A percentile compares a stretch with the other conserved stretches of the same genome.
Conservation (phyloP, 2,113 vertebrate genomes). For the Lepidothrix coronata region DNA sequence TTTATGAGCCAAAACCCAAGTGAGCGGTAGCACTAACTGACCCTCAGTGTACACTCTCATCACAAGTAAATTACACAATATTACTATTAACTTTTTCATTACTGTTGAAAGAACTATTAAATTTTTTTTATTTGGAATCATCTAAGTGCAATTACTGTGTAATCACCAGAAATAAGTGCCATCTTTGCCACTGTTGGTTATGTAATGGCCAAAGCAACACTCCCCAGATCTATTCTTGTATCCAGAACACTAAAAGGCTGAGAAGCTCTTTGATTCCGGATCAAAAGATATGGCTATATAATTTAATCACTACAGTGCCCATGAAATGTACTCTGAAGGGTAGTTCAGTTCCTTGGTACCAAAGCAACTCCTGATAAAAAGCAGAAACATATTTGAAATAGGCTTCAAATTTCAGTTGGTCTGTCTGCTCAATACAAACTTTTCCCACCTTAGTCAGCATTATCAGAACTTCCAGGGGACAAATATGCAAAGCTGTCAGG, state of each 20-base stretch:
- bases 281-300: not conserved
- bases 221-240: not conserved
- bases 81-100: constrained; percentile 4
- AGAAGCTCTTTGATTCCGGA: not conserved
- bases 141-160: not conserved
- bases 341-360: not conserved
- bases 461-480: not conserved
- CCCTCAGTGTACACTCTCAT: not conserved
- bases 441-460: not conserved
- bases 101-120: not conserved
- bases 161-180: not conserved
- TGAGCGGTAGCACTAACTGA: not conserved
- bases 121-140: not conserved
- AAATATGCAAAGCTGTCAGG: not conserved
- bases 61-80: not conserved
- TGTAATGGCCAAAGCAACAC: not conserved
- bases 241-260: not conserved
- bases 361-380: not conserved
- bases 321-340: not conserved
- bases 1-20: constrained; percentile 7
- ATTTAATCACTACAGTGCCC: not conserved
- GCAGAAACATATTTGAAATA: not conserved
- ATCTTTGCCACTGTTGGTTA: not conserved
- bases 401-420: not conserved
- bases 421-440: not conserved